Evolutionary conservation across 1,140 invertebrate genomes (phyloP), one percentile per base, ranked within the genome.

Genomic region (Apis dorsata): DNA sequence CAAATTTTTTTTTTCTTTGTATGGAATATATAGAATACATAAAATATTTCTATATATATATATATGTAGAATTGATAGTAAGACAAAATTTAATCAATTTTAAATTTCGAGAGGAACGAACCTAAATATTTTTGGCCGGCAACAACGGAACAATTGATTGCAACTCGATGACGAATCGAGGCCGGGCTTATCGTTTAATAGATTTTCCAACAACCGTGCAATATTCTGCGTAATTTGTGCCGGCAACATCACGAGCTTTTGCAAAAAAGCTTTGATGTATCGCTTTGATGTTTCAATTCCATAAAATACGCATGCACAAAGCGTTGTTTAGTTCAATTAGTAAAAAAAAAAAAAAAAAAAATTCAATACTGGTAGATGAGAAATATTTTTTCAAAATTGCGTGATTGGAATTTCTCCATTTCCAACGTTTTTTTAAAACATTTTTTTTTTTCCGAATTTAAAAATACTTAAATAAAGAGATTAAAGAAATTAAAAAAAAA

Each of bases 321-420:
- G 49, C 28, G 15, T 66, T 62, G 72, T 75, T 60, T 28, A 5
- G 21, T 62, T 24, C 15, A 66, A 77, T 77, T 55, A 66, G 19
- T 4, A 11, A 55, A 66, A 66, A 44, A 44, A 44, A 44, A 66
- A 66, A 44, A 10, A 55, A 44, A 44, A 44, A 66, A 66, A 44
- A 77, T 53, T 15, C 11, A 8, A 34, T 5, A 2, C 9, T 10
- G 12, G 44, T 21, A n/a, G 5, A 15, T 21, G 71, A 13, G 21
- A 73, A 57, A 28, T 60, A n/a, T 34, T 24, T 57, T 17, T n/a
- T 9, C 15, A 24, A 49, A 49, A 60, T 34, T 19, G 24, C 51
- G 49, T n/a, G 60, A 17, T 10, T n/a, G 21, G 12, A 62, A 21
- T 62, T 24, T n/a, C 34, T 44, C 2, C 34, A 44, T 44, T 44